Percentiles rank a stretch among this genome's conserved stretches.
Conservation (phyloP, 1,140 invertebrate species). For the Hypsibius dujardini region DNA sequence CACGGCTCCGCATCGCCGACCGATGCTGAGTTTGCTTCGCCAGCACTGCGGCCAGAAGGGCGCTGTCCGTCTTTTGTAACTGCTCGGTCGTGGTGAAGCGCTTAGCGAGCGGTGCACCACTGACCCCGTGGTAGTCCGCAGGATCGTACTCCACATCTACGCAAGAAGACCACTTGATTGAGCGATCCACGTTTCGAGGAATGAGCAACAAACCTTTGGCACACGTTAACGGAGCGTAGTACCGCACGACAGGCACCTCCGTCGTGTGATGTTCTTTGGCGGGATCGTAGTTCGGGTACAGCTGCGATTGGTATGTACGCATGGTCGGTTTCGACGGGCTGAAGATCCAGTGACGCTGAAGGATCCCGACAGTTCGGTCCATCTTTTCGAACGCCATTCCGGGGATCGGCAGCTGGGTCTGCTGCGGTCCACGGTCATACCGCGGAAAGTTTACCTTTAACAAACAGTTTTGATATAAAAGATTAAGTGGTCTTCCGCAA, state of each 20-base stretch:
- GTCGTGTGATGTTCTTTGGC: too few species aligned
- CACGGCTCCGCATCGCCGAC: too few species aligned
- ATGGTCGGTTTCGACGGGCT: not conserved
- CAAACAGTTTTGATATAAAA: not conserved
- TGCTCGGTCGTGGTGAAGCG: too few species aligned
- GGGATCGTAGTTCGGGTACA: not conserved
- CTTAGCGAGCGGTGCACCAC: too few species aligned
- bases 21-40: too few species aligned
- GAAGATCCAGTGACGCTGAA: not conserved
- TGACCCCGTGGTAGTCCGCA: too few species aligned
- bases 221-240: not conserved
- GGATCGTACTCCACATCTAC: too few species aligned
- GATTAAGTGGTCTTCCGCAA: not conserved
- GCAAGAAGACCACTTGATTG: too few species aligned
- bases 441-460: not conserved
- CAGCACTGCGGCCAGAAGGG: too few species aligned
- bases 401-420: not conserved
- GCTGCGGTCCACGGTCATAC: slow-evolving; percentile 8
- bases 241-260: not conserved
- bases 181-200: too few species aligned
- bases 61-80: too few species aligned
- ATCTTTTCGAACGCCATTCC: not conserved
- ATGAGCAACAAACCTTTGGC: not conserved
- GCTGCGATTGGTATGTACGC: not conserved
- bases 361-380: not conserved